Evolutionary conservation across 1,140 invertebrate genomes (phyloP).

Genomic region (Hypsibius dujardini): DNA sequence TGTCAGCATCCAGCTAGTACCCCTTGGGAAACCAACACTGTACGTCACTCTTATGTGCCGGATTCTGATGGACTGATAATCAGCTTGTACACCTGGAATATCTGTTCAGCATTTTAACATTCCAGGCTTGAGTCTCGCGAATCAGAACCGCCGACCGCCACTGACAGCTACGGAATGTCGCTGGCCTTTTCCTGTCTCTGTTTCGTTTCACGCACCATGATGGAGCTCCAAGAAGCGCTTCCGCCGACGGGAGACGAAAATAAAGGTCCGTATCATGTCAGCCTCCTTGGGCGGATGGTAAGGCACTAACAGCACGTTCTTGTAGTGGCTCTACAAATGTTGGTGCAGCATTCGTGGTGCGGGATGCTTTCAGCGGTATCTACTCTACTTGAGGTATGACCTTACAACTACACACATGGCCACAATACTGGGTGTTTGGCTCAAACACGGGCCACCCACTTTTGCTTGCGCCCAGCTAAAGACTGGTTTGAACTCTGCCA

Average conservation of each 20-base stretch:
- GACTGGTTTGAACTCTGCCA: too few species aligned
- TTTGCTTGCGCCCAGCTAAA: too few species aligned
- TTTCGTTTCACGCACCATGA: constrained; percentile 21
- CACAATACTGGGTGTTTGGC: too few species aligned
- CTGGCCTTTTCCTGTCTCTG: constrained; percentile 69
- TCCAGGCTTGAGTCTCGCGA: constrained; percentile 50
- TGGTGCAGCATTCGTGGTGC: constrained; percentile 87
- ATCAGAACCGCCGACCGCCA: constrained; percentile 69
- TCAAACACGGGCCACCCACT: too few species aligned
- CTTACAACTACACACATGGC: too few species aligned
- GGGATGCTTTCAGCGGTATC: constrained; percentile 74
- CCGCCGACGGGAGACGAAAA: too few species aligned
- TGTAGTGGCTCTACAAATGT: constrained; percentile 33
- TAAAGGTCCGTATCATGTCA: too few species aligned
- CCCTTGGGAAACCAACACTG: constrained; percentile 1
- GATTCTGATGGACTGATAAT: not conserved
- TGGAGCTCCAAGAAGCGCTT: too few species aligned
- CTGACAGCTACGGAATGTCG: constrained; percentile 85
- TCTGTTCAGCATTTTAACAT: constrained; percentile 23
- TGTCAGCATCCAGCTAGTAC: not conserved
- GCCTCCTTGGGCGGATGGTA: too few species aligned
- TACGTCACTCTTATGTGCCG: not conserved
- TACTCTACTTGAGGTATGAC: constrained; percentile 69
- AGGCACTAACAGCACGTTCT: too few species aligned
- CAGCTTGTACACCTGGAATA: not conserved